Evolutionary conservation across 2,888 invertebrate species (phyloP).

Genomic region (Ornithoptera alexandrae): DNA sequence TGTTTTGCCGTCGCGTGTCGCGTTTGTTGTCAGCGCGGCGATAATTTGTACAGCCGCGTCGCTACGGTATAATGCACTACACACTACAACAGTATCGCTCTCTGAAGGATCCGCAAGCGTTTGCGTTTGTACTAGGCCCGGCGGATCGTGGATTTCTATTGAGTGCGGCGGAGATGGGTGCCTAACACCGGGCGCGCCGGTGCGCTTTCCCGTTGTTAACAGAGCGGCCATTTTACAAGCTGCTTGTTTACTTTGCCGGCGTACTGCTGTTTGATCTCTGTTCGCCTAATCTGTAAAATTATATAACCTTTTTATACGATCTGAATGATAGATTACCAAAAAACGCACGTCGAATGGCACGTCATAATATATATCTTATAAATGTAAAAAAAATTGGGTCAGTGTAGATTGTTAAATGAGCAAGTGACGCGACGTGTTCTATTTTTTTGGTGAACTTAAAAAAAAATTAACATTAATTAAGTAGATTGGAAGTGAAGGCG

Average conservation of each 20-base stretch:
- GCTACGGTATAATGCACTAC: constrained; percentile 39
- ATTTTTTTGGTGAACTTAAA: constrained; percentile 23
- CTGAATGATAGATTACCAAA: neutral
- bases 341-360: constrained; percentile 4
- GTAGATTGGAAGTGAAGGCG: constrained; percentile 39
- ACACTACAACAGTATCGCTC: constrained; percentile 35
- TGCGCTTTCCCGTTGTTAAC: neutral
- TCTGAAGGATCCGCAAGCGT: constrained; percentile 37
- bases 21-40: constrained; percentile 38
- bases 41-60: constrained; percentile 40
- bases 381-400: constrained; percentile 13
- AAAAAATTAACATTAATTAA: constrained; percentile 40
- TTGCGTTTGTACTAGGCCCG: constrained; percentile 33
- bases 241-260: neutral
- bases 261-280: neutral
- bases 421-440: constrained; percentile 7
- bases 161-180: constrained; percentile 1
- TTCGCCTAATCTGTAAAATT: neutral
- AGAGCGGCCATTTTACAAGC: neutral
- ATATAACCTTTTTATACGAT: neutral
- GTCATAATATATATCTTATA: constrained; percentile 15
- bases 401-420: constrained; percentile 11
- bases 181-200: neutral
- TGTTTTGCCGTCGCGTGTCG: constrained; percentile 50
- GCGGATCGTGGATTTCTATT: constrained; percentile 3